These are phyloP conservation scores for Vespertilio murinus DNA, from an alignment of 2,797 vertebrate genomes.

Conservation along the genomic window DNA sequence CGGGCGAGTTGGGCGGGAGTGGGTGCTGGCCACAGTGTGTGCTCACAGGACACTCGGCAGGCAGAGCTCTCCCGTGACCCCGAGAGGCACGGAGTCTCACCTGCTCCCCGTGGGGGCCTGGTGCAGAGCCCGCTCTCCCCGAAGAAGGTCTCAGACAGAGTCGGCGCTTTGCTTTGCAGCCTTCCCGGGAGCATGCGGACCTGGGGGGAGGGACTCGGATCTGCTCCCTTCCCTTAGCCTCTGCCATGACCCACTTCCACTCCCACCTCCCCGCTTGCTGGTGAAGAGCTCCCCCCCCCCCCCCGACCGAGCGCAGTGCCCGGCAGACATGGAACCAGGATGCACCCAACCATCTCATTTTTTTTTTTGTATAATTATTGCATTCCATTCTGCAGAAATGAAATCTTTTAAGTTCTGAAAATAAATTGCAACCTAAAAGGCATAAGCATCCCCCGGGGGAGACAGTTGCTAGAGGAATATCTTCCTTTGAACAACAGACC, in stretches of 20 bases:
- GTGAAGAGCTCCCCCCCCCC: background rate
- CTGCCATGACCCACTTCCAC: background rate
- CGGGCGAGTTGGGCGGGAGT: background rate
- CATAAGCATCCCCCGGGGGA: background rate
- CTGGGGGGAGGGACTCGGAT: background rate
- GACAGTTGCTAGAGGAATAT: background rate
- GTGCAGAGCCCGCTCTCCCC: background rate
- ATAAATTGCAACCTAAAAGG: background rate
- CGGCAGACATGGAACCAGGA: background rate
- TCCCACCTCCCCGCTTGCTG: background rate
- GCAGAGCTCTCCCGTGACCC: background rate
- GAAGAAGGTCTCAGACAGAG: background rate
- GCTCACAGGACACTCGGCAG: background rate
- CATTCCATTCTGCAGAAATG: background rate
- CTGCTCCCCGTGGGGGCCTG: background rate
- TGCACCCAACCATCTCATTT: background rate
- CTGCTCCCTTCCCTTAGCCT: background rate
- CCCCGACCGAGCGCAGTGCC: background rate
- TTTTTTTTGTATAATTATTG: background rate
- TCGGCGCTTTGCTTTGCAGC: background rate
- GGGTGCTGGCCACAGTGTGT: background rate
- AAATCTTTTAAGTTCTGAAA: conserved; percentile 21
- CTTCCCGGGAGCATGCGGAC: background rate
- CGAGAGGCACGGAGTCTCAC: background rate
- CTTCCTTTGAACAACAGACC: background rate